Percentiles rank a stretch among this genome's conserved stretches.
Evolutionary conservation across 2,888 invertebrate genomes (phyloP).

Genomic region (Halictus ligatus): DNA sequence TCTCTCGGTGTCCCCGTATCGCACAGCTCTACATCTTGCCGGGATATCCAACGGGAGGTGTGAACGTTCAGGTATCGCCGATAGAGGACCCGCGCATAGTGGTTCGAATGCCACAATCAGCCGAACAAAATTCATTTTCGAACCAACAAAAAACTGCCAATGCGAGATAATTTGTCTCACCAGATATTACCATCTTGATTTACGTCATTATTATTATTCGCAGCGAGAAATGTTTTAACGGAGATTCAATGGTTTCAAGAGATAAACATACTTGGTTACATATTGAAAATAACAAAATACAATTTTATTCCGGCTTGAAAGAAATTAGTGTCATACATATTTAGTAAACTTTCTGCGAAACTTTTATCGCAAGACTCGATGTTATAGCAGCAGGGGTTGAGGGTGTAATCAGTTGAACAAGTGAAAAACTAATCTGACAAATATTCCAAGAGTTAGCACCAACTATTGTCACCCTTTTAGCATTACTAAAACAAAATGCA

Average conservation of each 20-base stretch:
- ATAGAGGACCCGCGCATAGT: neutral
- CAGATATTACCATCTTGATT: neutral
- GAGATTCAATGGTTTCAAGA: neutral
- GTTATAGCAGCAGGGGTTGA: too few species aligned
- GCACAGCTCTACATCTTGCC: neutral
- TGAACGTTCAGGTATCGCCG: neutral
- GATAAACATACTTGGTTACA: neutral
- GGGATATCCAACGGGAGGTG: slow-evolving; percentile 3
- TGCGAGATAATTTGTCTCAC: neutral
- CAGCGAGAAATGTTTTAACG: neutral
- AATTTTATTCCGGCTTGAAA: too few species aligned
- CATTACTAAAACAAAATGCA: neutral
- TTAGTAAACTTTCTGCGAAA: too few species aligned
- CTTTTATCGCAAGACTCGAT: too few species aligned
- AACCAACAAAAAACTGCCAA: neutral
- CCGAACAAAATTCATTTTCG: neutral
- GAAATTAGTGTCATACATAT: too few species aligned
- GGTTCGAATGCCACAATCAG: neutral
- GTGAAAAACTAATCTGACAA: neutral
- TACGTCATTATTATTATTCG: neutral
- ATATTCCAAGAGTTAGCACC: neutral
- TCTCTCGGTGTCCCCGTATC: slow-evolving; percentile 3
- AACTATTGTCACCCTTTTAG: neutral
- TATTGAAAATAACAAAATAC: too few species aligned
- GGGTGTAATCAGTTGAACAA: neutral